Conservation (phyloP, 2,888 invertebrate genomes). For the Andrena flavipes region DNA sequence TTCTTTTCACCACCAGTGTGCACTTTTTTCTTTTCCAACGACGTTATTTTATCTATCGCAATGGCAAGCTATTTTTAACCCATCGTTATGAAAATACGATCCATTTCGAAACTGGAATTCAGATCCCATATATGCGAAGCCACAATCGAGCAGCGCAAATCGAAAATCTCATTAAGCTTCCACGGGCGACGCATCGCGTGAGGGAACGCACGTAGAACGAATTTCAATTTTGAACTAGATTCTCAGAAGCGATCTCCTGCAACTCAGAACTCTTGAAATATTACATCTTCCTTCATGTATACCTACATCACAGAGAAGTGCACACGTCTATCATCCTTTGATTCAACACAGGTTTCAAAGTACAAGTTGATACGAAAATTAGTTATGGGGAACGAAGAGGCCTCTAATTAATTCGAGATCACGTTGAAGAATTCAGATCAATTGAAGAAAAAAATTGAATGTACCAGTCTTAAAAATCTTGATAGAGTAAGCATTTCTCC, state of each 20-base stretch:
- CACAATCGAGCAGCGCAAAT: constrained; percentile 53
- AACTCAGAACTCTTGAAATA: constrained; percentile 5
- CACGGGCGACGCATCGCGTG: constrained; percentile 21
- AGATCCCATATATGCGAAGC: constrained; percentile 14
- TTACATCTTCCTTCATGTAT: not conserved
- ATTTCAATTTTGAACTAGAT: constrained; percentile 34
- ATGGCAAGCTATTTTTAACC: not conserved
- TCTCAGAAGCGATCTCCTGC: not conserved
- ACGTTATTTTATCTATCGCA: not conserved
- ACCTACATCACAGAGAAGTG: too few species aligned
- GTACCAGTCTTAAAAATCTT: too few species aligned
- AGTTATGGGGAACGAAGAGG: too few species aligned
- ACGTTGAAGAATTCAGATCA: too few species aligned
- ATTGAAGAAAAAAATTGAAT: too few species aligned
- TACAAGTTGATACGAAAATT: too few species aligned
- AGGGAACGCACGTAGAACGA: constrained; percentile 15
- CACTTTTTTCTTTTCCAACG: too few species aligned
- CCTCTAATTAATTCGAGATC: too few species aligned
- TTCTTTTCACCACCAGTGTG: too few species aligned
- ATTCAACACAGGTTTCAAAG: too few species aligned
- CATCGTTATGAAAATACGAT: not conserved
- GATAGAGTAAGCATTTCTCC: too few species aligned
- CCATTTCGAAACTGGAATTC: constrained; percentile 31
- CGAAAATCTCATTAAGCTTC: constrained; percentile 31
- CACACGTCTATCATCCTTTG: too few species aligned